Evolutionary conservation across 2,113 vertebrate species (phyloP), one percentile per base, ranked within the genome.

Genomic region (Cinclus cinclus): DNA sequence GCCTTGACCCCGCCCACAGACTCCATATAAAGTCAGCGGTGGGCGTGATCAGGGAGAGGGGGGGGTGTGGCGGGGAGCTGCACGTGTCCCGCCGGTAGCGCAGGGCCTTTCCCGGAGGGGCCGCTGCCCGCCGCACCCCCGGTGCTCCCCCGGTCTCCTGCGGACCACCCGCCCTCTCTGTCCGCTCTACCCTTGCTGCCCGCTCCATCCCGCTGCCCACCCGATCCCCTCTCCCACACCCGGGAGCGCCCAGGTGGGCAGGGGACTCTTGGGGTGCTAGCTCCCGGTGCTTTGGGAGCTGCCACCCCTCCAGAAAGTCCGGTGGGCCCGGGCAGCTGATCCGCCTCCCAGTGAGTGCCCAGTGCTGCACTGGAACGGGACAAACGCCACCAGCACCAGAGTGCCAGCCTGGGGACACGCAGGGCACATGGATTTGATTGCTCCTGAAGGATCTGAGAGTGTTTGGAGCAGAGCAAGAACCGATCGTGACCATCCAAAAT

Each of bases 21-120:
- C 7, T 0, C 88, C 73, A 2, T 7, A 68, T 63, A 10, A 41
- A 77, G 78, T 1, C 0, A 3, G 0, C 0, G 6, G 0, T 9
- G 1, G 25, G 63, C 63, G 41, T 11, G 41, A 10, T 3, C 63
- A 17, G 7, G 1, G 5, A 7, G 9, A 21, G 15, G 31, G 30
- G 11, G 27, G 70, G n/a, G n/a, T 41, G 56, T 56, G 77, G 83
- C 71, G 25, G 65, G n/a, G 30, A 31, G 12, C 33, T 6, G 88
- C 92, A 91, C 88, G 83, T 91, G 92, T 39, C 12, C n/a, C 30
- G 14, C 39, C 4, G 50, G 56, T 12, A 1, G 11, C 8, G 16
- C 21, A 6, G 69, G 27, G 33, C 53, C n/a, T 47, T 25, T 9
- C 3, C 27, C 33, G 20, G 50, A 11, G 69, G 39, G 13, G 15